These are phyloP conservation scores for Sycobia sp. DNA, from an alignment of 1,140 invertebrate species.

Conservation along the genomic window DNA sequence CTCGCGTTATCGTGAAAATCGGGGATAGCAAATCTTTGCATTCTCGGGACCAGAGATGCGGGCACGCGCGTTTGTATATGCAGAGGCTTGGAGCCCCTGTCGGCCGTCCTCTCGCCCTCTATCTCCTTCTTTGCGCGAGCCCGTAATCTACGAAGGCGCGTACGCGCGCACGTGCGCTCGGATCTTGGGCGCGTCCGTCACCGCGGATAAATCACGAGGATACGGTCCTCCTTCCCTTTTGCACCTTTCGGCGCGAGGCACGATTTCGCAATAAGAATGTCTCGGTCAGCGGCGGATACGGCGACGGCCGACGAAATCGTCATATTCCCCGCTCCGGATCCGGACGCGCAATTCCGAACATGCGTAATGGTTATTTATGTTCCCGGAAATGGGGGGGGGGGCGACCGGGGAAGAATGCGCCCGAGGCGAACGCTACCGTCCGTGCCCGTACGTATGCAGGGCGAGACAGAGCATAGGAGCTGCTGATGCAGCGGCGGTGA, in stretches of 20 bases:
- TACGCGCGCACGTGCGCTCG: neutral
- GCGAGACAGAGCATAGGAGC: no score
- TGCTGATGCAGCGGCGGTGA: neutral
- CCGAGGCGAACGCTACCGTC: no score
- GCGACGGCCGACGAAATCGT: constrained; percentile 30
- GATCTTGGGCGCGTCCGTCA: no score
- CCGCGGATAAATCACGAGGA: constrained; percentile 29
- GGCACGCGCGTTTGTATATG: neutral
- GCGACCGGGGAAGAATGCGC: neutral
- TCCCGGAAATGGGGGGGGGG: constrained; percentile 1
- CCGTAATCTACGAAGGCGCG: neutral
- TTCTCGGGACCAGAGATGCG: neutral
- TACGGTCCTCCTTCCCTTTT: neutral
- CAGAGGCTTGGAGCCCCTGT: no score
- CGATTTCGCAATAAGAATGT: constrained; percentile 36
- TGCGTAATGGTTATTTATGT: constrained; percentile 50
- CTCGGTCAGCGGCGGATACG: neutral
- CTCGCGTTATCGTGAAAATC: constrained; percentile 4
- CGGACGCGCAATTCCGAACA: neutral
- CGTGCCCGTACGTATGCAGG: no score
- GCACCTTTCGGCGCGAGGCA: neutral
- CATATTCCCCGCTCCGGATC: constrained; percentile 8
- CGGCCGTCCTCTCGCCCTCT: neutral
- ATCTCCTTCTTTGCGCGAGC: neutral
- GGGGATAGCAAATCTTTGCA: no score